Percentiles rank a stretch among this genome's conserved stretches.
Evolutionary conservation across 92 coral and sea anemone species (phyloP).

Genomic region (Zoanthus solanderi): DNA sequence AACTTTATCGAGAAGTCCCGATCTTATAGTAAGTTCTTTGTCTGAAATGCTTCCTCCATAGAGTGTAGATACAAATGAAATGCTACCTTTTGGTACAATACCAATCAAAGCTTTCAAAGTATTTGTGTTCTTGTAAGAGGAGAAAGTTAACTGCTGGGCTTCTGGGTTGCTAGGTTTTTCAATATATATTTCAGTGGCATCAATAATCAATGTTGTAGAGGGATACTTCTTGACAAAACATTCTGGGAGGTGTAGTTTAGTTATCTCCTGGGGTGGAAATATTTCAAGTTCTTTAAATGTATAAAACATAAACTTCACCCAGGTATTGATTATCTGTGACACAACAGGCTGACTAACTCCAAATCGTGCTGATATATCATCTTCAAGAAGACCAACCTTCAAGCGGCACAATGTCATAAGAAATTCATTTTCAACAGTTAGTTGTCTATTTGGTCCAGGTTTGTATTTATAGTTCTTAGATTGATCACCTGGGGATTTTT

Average conservation of each 20-base stretch:
- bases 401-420: constrained; percentile 44
- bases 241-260: neutral
- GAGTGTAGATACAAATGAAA: neutral
- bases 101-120: constrained; percentile 9
- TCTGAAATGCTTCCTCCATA: constrained; percentile 22
- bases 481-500: neutral
- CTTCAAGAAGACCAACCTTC: constrained; percentile 42
- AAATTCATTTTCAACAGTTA: constrained; percentile 44
- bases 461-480: neutral
- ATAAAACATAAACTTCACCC: constrained; percentile 26
- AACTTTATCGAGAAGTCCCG: constrained; percentile 57
- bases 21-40: constrained; percentile 27
- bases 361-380: constrained; percentile 52
- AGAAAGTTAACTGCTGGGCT: no score
- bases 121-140: neutral
- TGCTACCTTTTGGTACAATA: no score
- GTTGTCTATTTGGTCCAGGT: constrained; percentile 33
- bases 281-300: neutral
- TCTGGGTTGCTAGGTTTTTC: no score
- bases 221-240: neutral
- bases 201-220: neutral
- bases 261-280: neutral
- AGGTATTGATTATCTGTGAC: constrained; percentile 48
- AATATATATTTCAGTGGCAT: neutral
- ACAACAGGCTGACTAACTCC: constrained; percentile 34